Evolutionary conservation across 2,113 vertebrate genomes (phyloP).

Genomic region (Chionomys nivalis): DNA sequence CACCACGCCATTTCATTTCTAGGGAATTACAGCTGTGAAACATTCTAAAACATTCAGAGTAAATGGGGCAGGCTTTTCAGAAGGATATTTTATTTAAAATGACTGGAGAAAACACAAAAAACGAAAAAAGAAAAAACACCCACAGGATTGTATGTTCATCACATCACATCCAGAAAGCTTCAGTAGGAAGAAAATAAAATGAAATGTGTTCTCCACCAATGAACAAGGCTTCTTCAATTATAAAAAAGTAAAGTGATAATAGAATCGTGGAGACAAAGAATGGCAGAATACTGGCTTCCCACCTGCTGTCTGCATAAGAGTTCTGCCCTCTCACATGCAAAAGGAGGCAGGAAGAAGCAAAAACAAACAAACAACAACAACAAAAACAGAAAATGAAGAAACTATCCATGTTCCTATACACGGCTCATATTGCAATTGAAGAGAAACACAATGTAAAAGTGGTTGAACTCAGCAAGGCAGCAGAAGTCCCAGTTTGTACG

Average conservation of each 20-base stretch:
- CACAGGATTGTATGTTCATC: conserved; percentile 62
- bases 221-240: conserved; percentile 79
- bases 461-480: conserved; percentile 65
- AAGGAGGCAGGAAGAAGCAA: background rate
- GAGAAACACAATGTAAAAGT: conserved; percentile 61
- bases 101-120: conserved; percentile 9
- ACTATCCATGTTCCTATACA: background rate
- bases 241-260: conserved; percentile 70
- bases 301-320: background rate
- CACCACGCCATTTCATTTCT: conserved; percentile 66
- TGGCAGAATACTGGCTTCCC: background rate
- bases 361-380: background rate
- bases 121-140: background rate
- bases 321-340: conserved; percentile 30
- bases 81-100: conserved; percentile 80
- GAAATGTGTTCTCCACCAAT: conserved; percentile 70
- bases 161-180: conserved; percentile 56
- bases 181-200: conserved; percentile 64
- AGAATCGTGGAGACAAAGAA: conserved; percentile 43
- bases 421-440: conserved; percentile 11
- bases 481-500: conserved; percentile 78
- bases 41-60: conserved; percentile 72
- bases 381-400: background rate
- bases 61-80: conserved; percentile 63
- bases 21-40: conserved; percentile 53